Evolutionary conservation across 1,140 invertebrate species (phyloP), one percentile per base, ranked within the genome.

Genomic region (Pollicipes pollicipes): DNA sequence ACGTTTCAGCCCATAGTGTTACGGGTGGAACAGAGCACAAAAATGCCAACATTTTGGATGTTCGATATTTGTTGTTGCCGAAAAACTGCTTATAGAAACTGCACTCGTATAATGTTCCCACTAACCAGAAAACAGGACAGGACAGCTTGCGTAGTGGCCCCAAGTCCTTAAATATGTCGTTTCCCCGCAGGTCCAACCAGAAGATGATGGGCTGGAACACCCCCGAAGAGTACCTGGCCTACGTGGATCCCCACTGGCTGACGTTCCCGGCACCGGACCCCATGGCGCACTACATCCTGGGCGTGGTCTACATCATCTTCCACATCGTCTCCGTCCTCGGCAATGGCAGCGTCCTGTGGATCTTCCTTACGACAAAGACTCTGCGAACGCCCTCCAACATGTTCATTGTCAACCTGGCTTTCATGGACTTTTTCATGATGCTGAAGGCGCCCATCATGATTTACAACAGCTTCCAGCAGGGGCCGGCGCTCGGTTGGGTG

Each of bases 271-370:
- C 90, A 76, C 89, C 90, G 4, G 88, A 89, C 63, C 87, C 89
- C 67, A 85, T 88, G 70, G 84, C 90, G 75, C 90, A 95, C 79
- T 91, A 91, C 75, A 82, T 90, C 30, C 80, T 95, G 2, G 91
- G 87, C 1, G 81, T 93, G 70, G 80, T 90, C 73, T 95, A 93
- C 76, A 84, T 87, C 31, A 83, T 88, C 68, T 89, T 94, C 72
- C 90, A 89, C 28, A 84, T 90, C 63, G 83, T 88, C 30, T 85
- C 90, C 4, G 80, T 91, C 2, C 77, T 88, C 3, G 93, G 93
- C 73, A 95, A 95, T 79, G 89, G 91, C 35, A 81, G 94, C 28
- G 93, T 95, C 73, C 86, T 95, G 74, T 95, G 89, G 85, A 88
- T 95, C 74, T 95, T 95, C 68, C 70, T 45, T 70, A 74, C 80